These are phyloP conservation scores for Arge pagana DNA, from an alignment of 2,888 invertebrate genomes.

Conservation along the genomic window DNA sequence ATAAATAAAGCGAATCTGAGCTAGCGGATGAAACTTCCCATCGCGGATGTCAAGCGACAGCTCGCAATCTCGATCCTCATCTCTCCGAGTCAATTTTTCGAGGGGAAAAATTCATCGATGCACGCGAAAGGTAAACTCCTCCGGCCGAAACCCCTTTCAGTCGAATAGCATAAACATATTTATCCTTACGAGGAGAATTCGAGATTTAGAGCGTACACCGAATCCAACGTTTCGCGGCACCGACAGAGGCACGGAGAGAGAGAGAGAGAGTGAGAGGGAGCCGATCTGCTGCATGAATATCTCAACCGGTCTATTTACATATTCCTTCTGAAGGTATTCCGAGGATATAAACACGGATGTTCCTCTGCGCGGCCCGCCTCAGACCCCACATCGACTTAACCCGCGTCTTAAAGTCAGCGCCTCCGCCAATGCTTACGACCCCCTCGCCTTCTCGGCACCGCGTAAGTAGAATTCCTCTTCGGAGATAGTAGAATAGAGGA, in stretches of 20 bases:
- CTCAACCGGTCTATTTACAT: constrained; percentile 40
- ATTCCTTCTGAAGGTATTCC: constrained; percentile 36
- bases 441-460: no score
- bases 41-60: no score
- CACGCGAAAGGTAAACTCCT: constrained; percentile 1
- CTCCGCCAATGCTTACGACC: no score
- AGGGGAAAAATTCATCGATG: no score
- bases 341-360: constrained; percentile 29
- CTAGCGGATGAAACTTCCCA: no score
- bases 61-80: constrained; percentile 11
- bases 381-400: no score
- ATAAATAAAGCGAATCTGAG: no score
- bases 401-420: no score
- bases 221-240: constrained; percentile 18
- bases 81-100: no score
- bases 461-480: no score
- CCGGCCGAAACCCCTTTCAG: constrained; percentile 16
- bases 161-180: constrained; percentile 34
- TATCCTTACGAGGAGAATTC: constrained; percentile 28
- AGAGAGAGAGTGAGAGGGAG: constrained; percentile 13
- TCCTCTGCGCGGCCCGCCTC: no score
- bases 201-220: constrained; percentile 31
- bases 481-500: no score
- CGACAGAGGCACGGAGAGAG: neutral
- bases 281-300: constrained; percentile 34